Base-by-base conservation (phyloP, 2,113 vertebrate species). In the Prietella phreatophila region DNA sequence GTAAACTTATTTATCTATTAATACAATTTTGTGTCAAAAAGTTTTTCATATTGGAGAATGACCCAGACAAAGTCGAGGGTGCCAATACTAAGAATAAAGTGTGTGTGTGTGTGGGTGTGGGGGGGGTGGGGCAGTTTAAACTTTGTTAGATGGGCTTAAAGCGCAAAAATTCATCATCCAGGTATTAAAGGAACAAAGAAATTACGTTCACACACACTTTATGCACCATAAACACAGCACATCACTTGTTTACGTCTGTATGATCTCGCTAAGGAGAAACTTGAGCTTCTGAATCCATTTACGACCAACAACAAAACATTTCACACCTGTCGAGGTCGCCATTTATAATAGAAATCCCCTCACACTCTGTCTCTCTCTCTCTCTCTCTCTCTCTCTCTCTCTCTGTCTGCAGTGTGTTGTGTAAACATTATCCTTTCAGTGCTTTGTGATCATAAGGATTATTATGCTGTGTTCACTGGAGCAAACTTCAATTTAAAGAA, bases 301-400 rank as follows among this genome's bases (percentile, higher is more conserved):
- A 82, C 42, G 33, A 69, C 83, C 88, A 60, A 69, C 82, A 82
- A 58, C 82, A 78, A 61, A 65, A 79, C 78, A 39, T 82, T 91
- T 76, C 88, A 80, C 36, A 56, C 55, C 75, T 89, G 76, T 84
- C 89, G 67, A 33, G 56, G 67, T 81, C 56, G 69, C 69, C 85
- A 91, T 89, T 88, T 79, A 92, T 88, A 73, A 82, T 81, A 83
- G 55, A 93, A 90, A 89, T 90, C 89, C 90, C 88, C 87, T 88
- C 42, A 7, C 42, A 67, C n/a, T n/a, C n/a, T n/a, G n/a, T n/a
- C n/a, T n/a, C n/a, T n/a, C n/a, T n/a, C n/a, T n/a, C n/a, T n/a
- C n/a, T n/a, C n/a, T n/a, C n/a, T 33, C n/a, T 5, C 10, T 67
- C 3, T 65, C 27, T 65, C 63, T 56, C 69, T 50, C 53, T 88